phyloP scores from a whole-genome alignment of 1,140 invertebrate genomes.

The Drosophila setifemur region DNA sequence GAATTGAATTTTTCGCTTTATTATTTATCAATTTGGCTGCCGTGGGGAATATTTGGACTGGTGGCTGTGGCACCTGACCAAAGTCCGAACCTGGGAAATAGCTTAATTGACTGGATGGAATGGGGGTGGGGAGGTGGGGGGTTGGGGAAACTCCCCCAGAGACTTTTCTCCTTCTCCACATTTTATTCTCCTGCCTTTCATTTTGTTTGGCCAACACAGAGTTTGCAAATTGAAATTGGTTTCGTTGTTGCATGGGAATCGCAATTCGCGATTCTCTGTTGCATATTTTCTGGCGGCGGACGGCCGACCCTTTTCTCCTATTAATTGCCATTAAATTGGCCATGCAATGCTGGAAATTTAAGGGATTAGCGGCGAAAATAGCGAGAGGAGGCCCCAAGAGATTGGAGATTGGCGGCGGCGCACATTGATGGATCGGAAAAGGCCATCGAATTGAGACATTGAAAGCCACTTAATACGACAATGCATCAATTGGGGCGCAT shows the following conservation, averaged over 20 bases:
- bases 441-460: constrained; percentile 31
- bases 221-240: constrained; percentile 39
- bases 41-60: constrained; percentile 7
- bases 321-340: constrained; percentile 58
- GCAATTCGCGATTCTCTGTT: constrained; percentile 11
- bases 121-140: not conserved
- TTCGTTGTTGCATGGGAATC: not conserved
- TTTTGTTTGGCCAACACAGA: constrained; percentile 11
- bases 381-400: not conserved
- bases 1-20: constrained; percentile 1
- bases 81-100: constrained; percentile 4
- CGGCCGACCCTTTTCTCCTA: constrained; percentile 19
- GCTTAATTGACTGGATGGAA: constrained; percentile 26
- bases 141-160: constrained; percentile 4
- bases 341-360: constrained; percentile 24
- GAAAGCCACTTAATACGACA: constrained; percentile 41
- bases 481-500: constrained; percentile 5
- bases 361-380: constrained; percentile 39
- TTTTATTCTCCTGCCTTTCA: not conserved
- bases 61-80: constrained; percentile 12
- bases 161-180: not conserved
- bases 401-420: not conserved
- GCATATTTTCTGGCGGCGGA: constrained; percentile 12
- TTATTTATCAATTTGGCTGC: constrained; percentile 35
- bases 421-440: constrained; percentile 37